phyloP scores from a whole-genome alignment of 2,113 vertebrate genomes.

The Labrus mixtus region DNA sequence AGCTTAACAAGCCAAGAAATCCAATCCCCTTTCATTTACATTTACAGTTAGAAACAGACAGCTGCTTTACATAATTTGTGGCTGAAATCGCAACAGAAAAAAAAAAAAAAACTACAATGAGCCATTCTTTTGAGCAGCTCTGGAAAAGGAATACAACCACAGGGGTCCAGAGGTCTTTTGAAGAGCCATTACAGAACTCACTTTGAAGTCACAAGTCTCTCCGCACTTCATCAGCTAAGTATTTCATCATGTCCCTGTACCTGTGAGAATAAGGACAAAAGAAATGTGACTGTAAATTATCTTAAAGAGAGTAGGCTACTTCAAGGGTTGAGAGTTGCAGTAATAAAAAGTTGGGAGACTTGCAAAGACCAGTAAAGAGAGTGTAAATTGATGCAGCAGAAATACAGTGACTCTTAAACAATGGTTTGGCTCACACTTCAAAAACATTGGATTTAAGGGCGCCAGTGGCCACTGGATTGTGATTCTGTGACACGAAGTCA shows the following conservation, averaged over 20 bases:
- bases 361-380: not conserved
- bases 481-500: too few relatives aligned
- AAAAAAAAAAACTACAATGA: not conserved
- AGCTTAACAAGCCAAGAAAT: too few relatives aligned
- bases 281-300: not conserved
- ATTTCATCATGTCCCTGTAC: not conserved
- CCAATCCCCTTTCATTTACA: too few relatives aligned
- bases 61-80: too few relatives aligned
- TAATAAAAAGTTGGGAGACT: not conserved
- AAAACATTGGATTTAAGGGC: too few relatives aligned
- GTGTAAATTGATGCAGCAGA: not conserved
- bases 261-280: not conserved
- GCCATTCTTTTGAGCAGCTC: not conserved
- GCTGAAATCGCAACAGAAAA: too few relatives aligned
- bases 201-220: not conserved
- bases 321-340: not conserved
- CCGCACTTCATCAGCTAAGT: not conserved
- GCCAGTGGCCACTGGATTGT: too few relatives aligned
- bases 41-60: too few relatives aligned
- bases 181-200: not conserved
- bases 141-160: not conserved
- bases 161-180: not conserved
- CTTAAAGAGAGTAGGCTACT: not conserved
- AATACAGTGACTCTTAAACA: not conserved
- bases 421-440: too few relatives aligned